phyloP scores from a whole-genome alignment of 2,888 invertebrate species.

The Agrotis puta region DNA sequence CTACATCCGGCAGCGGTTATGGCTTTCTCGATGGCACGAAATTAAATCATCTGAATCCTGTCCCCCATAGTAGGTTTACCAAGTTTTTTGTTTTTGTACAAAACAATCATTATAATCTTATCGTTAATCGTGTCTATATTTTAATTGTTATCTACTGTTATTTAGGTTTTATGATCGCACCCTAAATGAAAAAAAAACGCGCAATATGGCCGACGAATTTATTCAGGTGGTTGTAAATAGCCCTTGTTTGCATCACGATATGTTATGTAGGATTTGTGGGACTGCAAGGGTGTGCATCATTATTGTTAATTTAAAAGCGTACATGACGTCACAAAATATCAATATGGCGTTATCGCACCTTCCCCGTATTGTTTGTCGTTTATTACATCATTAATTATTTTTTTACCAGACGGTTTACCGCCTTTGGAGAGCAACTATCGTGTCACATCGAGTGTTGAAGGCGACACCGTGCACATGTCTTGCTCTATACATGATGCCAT shows the following conservation, averaged over 20 bases:
- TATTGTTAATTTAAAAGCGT: too few species aligned
- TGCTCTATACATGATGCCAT: slow-evolving; percentile 77
- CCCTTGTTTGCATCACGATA: not conserved
- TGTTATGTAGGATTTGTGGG: not conserved
- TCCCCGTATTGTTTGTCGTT: too few species aligned
- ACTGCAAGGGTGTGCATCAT: not conserved
- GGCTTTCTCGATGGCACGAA: slow-evolving; percentile 72
- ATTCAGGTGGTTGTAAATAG: not conserved
- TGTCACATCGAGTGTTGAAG: slow-evolving; percentile 38
- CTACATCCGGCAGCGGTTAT: slow-evolving; percentile 73
- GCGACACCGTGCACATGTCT: slow-evolving; percentile 74
- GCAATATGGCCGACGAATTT: not conserved
- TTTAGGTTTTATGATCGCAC: not conserved
- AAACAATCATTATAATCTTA: slow-evolving; percentile 2
- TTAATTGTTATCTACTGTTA: not conserved
- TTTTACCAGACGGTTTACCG: slow-evolving; percentile 71
- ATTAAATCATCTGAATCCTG: too few species aligned
- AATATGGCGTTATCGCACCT: too few species aligned
- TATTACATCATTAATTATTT: not conserved
- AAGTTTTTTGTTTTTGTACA: not conserved
- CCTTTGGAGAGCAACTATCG: slow-evolving; percentile 53
- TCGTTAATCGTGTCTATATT: not conserved
- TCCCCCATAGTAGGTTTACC: slow-evolving; percentile 3
- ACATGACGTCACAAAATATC: too few species aligned
- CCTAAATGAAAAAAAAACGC: too few species aligned